These are phyloP conservation scores for Atherinomorus stipes DNA, from an alignment of 2,113 vertebrate genomes.

Conservation along the genomic window DNA sequence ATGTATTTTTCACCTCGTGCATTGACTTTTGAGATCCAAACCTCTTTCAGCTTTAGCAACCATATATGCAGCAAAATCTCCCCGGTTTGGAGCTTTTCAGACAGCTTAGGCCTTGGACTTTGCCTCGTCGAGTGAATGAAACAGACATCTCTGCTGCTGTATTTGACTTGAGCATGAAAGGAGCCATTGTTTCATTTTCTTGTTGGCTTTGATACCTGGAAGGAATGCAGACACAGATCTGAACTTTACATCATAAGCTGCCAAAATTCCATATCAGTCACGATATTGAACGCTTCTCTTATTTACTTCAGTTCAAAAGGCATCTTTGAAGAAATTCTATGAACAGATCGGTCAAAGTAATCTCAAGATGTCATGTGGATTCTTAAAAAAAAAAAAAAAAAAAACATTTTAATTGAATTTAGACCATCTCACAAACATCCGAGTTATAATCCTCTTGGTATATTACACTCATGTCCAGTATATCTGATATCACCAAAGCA, in stretches of 20 bases:
- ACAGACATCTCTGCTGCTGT: background rate
- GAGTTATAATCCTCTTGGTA: background rate
- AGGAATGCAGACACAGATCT: slow-evolving; percentile 1
- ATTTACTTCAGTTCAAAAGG: slow-evolving; percentile 9
- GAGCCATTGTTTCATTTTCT: slow-evolving; percentile 37
- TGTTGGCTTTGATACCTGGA: slow-evolving; percentile 5
- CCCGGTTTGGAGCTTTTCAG: slow-evolving; percentile 26
- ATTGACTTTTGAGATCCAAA: background rate
- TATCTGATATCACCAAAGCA: background rate
- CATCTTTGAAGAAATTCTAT: slow-evolving; percentile 4
- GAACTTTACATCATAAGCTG: slow-evolving; percentile 7
- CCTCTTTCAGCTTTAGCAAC: slow-evolving; percentile 5
- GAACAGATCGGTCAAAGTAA: background rate
- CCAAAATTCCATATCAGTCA: slow-evolving; percentile 2
- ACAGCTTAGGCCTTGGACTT: slow-evolving; percentile 19
- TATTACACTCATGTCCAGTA: background rate
- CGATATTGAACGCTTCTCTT: background rate
- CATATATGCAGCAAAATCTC: background rate
- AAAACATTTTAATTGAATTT: no score
- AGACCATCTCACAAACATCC: background rate
- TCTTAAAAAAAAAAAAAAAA: background rate
- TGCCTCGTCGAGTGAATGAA: slow-evolving; percentile 16
- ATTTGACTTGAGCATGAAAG: slow-evolving; percentile 23
- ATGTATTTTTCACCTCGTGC: background rate
- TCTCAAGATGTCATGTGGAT: background rate